Evolutionary conservation across 2,888 invertebrate species (phyloP).

Genomic region (Cheilosia scutellata): DNA sequence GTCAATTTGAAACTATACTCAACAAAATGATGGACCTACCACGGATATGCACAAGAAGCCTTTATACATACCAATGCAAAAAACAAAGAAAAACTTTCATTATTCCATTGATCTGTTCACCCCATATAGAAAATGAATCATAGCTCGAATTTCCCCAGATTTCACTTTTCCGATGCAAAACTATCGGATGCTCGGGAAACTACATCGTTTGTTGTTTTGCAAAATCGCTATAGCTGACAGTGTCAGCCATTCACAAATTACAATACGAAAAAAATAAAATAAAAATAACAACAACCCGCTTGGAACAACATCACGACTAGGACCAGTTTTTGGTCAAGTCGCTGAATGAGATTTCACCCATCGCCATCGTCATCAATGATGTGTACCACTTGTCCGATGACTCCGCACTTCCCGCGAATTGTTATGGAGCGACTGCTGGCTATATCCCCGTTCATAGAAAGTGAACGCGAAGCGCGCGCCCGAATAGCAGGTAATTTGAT

Average conservation of each 20-base stretch:
- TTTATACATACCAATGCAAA: no score
- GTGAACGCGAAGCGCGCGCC: slow-evolving; percentile 55
- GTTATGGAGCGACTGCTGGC: slow-evolving; percentile 19
- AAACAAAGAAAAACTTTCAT: no score
- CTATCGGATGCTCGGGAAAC: slow-evolving; percentile 42
- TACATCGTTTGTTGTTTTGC: slow-evolving; percentile 26
- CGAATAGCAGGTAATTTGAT: slow-evolving; percentile 33
- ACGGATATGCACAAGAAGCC: no score
- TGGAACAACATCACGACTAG: slow-evolving; percentile 44
- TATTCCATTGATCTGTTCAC: background rate
- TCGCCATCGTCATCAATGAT: slow-evolving; percentile 52
- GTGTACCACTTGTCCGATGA: slow-evolving; percentile 59
- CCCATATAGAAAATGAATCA: slow-evolving; percentile 13
- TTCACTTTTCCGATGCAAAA: slow-evolving; percentile 59
- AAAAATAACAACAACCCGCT: slow-evolving; percentile 23
- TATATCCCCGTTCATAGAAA: slow-evolving; percentile 57
- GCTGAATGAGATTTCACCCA: slow-evolving; percentile 65
- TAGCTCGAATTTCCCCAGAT: slow-evolving; percentile 38
- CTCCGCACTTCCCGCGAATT: slow-evolving; percentile 65
- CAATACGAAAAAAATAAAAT: slow-evolving; percentile 13
- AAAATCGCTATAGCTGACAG: slow-evolving; percentile 42
- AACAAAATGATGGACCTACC: no score
- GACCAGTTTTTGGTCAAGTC: slow-evolving; percentile 70
- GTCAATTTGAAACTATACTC: no score
- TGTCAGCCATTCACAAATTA: slow-evolving; percentile 26